Base-by-base conservation (phyloP, 2,113 vertebrate species). In the Synchiropus splendidus region DNA sequence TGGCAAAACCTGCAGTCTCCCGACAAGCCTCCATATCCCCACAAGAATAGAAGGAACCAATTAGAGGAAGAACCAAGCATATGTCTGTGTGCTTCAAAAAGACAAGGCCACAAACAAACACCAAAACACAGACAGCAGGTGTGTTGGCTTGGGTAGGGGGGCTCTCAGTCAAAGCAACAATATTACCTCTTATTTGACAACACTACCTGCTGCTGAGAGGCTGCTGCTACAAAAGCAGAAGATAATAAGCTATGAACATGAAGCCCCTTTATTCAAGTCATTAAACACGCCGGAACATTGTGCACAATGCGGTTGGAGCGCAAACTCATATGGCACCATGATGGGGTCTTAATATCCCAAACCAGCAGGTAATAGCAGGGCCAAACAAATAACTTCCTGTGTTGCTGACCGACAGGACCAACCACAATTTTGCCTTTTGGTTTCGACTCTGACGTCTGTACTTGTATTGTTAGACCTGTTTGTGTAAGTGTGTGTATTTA, bases 11-110 rank as follows among this genome's bases (percentile, higher is more conserved):
- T 68, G 54, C 69, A 68, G 56, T 51, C 54, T 60, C 39, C 16
- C 42, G 41, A 38, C 35, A 30, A 64, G 45, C 21, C 39, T 54
- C 62, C 21, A 30, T 46, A 70, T 72, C 62, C 67, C 64, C 67
- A 52, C 67, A 58, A 72, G 73, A 79, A 80, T 77, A 78, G 52
- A 61, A 61, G 65, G 61, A 70, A 67, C 74, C 79, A 82, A 83
- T 85, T 79, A 81, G 52, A 59, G 48, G 51, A 42, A 63, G 64
- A 70, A 45, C 59, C 37, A 54, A 45, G 60, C 53, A 61, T 61
- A 70, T 48, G 61, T 76, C 70, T 55, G 71, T 72, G 67, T 45
- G 51, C 49, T 59, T 31, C 1, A n/a, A 46, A 55, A 47, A 63
- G 48, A 41, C 56, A 33, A 45, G 50, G 46, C 63, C 66, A 59